phyloP scores from a whole-genome alignment of 2,113 vertebrate species.

The Neotragus pygmaeus region DNA sequence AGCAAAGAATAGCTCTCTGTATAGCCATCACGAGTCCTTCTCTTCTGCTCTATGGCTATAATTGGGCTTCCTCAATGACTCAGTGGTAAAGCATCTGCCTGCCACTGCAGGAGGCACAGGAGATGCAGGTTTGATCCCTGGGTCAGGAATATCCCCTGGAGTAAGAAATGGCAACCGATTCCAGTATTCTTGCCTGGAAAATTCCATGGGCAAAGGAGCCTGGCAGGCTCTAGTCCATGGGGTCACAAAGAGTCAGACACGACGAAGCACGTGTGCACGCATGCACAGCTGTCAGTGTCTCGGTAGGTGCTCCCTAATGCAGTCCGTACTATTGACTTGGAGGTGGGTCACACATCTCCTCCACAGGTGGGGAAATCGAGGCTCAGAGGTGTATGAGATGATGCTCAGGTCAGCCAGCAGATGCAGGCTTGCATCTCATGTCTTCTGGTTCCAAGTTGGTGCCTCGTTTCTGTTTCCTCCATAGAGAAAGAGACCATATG shows the following conservation, averaged over 20 bases:
- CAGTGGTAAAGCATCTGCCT: not conserved
- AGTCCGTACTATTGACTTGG: not conserved
- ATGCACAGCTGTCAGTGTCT: not conserved
- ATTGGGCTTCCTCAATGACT: not conserved
- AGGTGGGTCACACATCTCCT: not conserved
- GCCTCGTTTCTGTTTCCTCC: not conserved
- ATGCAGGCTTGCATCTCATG: not conserved
- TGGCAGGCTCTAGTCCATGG: not conserved
- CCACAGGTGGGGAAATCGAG: not conserved
- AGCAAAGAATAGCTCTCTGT: not conserved
- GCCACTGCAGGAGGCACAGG: not conserved
- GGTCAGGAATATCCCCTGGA: not conserved
- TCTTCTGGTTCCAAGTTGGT: not conserved
- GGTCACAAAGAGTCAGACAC: not conserved
- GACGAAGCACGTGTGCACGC: fast-evolving
- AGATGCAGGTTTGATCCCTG: not conserved
- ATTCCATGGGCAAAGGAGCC: not conserved
- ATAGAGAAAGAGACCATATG: not conserved
- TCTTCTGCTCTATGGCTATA: not conserved
- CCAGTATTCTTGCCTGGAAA: not conserved
- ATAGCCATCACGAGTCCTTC: not conserved
- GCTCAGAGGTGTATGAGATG: not conserved
- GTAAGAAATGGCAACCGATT: not conserved
- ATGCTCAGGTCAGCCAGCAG: not conserved
- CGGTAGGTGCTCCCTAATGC: not conserved